Conservation (phyloP, 64 coral and sea anemone genomes). For the Montipora sp. region DNA sequence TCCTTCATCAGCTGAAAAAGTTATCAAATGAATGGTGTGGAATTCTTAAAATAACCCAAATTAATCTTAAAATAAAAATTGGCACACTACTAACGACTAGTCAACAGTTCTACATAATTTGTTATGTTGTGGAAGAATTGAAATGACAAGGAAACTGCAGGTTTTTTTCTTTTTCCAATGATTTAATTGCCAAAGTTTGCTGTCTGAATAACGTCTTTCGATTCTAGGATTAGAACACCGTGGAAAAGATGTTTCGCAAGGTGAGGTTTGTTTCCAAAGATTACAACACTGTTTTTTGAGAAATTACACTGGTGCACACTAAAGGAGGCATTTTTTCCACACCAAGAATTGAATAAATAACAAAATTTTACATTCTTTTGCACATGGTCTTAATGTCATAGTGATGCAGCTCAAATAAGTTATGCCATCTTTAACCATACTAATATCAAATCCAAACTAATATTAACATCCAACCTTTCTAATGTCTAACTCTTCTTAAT, state of each 20-base stretch:
- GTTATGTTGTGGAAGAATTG: background rate
- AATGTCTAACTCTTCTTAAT: background rate
- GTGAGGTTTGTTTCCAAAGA: background rate
- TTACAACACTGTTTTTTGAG: background rate
- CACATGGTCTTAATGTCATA: background rate
- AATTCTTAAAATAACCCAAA: background rate
- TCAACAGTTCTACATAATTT: background rate
- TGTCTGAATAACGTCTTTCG: background rate
- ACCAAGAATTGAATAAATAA: background rate
- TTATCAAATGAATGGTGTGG: background rate
- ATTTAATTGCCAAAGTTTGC: background rate
- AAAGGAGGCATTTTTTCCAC: no score
- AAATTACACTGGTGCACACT: background rate
- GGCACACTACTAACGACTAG: background rate
- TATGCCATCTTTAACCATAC: conserved; percentile 36
- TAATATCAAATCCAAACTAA: conserved; percentile 10
- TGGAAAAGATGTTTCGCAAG: conserved; percentile 26
- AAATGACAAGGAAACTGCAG: background rate
- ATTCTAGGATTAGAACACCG: conserved; percentile 21
- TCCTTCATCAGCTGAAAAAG: background rate
- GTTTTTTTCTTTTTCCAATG: background rate
- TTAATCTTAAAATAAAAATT: background rate
- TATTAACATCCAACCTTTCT: background rate
- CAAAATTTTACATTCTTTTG: background rate
- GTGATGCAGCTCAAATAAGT: background rate